phyloP scores from a whole-genome alignment of 2,888 invertebrate genomes.

The Tachina lurida region DNA sequence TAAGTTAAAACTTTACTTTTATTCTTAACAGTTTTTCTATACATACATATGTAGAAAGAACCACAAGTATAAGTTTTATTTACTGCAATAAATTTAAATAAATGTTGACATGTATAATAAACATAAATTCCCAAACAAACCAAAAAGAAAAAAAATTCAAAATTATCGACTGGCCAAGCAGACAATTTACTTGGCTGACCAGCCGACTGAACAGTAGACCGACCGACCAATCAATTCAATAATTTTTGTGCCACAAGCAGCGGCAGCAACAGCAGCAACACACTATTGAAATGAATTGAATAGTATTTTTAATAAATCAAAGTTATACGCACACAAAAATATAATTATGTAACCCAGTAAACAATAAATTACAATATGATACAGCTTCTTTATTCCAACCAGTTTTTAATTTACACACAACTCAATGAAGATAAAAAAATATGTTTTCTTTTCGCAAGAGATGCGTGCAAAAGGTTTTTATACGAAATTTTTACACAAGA shows the following conservation, averaged over 20 bases:
- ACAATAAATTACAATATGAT: too few species aligned
- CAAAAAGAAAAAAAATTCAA: conserved; percentile 14
- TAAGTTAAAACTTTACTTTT: conserved; percentile 30
- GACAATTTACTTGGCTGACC: conserved; percentile 49
- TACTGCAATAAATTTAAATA: conserved; percentile 74
- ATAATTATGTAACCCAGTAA: background rate
- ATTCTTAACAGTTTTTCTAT: background rate
- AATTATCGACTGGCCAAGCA: conserved; percentile 45
- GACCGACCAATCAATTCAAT: conserved; percentile 53
- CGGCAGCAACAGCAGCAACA: conserved; percentile 1
- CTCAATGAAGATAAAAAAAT: too few species aligned
- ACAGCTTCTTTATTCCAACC: too few species aligned
- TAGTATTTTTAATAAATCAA: conserved; percentile 56
- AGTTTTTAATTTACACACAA: too few species aligned
- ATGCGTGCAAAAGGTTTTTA: too few species aligned
- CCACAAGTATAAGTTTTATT: conserved; percentile 48
- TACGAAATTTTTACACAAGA: too few species aligned
- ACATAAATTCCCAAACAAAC: conserved; percentile 69
- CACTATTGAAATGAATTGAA: conserved; percentile 50
- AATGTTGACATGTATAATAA: conserved; percentile 74
- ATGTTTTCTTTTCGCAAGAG: too few species aligned
- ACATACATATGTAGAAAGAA: background rate
- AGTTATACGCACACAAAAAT: background rate
- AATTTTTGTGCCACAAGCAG: conserved; percentile 5
- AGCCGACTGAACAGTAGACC: conserved; percentile 12